phyloP scores from a whole-genome alignment of 2,888 invertebrate species.

The Stenurella melanura region DNA sequence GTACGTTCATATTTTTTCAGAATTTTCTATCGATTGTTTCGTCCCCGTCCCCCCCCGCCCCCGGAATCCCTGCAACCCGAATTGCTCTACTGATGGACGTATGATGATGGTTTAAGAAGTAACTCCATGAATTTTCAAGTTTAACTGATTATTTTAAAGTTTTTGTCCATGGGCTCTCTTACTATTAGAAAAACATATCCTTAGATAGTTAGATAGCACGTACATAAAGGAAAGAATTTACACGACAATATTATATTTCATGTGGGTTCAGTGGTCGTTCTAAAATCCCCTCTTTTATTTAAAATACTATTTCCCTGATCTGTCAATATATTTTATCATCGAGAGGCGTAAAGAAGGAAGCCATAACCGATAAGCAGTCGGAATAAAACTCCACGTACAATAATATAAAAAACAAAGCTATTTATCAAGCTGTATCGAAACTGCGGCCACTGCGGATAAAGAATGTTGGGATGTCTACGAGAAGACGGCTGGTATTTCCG shows the following conservation, averaged over 20 bases:
- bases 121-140: no score
- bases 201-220: no score
- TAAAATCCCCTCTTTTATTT: background rate
- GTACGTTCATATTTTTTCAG: no score
- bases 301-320: background rate
- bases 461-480: constrained; percentile 63
- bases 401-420: constrained; percentile 62
- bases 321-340: constrained; percentile 2
- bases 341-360: constrained; percentile 44
- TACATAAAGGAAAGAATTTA: background rate
- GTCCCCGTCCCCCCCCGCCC: no score
- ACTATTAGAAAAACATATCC: no score
- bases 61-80: no score
- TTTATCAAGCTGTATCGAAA: constrained; percentile 66
- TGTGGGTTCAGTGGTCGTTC: background rate
- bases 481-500: constrained; percentile 66
- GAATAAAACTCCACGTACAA: constrained; percentile 56
- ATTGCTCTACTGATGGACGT: no score
- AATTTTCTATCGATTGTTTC: no score
- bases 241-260: background rate
- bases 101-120: no score
- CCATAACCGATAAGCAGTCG: constrained; percentile 51
- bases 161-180: no score
- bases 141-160: no score
- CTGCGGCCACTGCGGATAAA: constrained; percentile 59